Evolutionary conservation across 2,888 invertebrate genomes (phyloP), one percentile per base, ranked within the genome.

Genomic region (Tyria jacobaeae): DNA sequence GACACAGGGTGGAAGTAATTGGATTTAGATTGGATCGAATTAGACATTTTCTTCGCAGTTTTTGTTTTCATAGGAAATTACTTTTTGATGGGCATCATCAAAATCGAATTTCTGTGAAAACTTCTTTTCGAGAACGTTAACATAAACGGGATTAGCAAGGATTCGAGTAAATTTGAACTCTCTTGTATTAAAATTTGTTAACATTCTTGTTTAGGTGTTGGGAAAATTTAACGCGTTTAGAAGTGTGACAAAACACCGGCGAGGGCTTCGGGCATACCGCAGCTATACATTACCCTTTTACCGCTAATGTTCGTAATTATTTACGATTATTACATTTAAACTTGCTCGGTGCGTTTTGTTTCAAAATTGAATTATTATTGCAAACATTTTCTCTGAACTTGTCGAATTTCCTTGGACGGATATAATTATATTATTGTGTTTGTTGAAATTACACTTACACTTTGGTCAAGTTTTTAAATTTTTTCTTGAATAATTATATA

Each of bases 1-100:
- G 80, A 84, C 81, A 78, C 76, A 80, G 82, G 88, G 85, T 85
- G 83, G 82, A 80, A 81, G 89, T 92, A 92, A 92, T 92, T 91
- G 89, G 90, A 89, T 89, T 92, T 89, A 89, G 91, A 93, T 93
- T 91, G 89, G 88, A 89, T 87, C 85, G 83, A 88, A 90, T 92
- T 90, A 90, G 85, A 87, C 87, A 87, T 87, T 90, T 91, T 89
- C 89, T 85, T 85, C 76, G 79, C 82, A 80, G 81, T 84, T 82
- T 89, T 91, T 90, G 89, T 91, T 91, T 91, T 88, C 81, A 79
- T 73, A 76, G 84, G 78, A 90, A 91, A 93, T 87, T 82, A 88
- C 88, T 87, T 90, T 92, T 91, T 92, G 91, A 93, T 92, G 84
- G 85, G 76, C 83, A 85, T 78, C 85, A 92, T 92, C 89, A 90